phyloP scores from a whole-genome alignment of 2,888 invertebrate genomes.

The Hanleya hanleyi region DNA sequence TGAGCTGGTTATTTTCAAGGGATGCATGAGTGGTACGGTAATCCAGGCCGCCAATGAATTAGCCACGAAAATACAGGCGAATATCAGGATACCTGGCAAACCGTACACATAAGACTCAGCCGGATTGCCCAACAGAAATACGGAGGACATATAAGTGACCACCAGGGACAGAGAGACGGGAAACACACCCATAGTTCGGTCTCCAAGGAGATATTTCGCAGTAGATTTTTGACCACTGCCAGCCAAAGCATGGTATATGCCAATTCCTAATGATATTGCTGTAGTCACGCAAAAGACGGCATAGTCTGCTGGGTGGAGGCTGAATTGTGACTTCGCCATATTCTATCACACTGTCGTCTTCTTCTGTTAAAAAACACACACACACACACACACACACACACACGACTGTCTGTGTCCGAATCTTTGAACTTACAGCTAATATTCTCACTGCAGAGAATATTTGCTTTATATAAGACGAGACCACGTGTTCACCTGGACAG shows the following conservation, averaged over 20 bases:
- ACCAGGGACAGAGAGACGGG: neutral
- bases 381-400: too few relatives aligned
- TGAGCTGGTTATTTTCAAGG: constrained; percentile 48
- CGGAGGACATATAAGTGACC: neutral
- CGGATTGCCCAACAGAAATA: neutral
- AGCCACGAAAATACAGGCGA: neutral
- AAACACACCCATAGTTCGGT: neutral
- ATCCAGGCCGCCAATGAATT: neutral
- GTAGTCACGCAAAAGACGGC: constrained; percentile 1
- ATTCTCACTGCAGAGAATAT: too few relatives aligned
- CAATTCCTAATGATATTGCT: neutral
- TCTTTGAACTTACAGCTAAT: too few relatives aligned
- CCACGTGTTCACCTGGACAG: too few relatives aligned
- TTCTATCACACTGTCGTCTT: too few relatives aligned
- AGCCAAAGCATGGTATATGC: neutral
- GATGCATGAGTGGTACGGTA: constrained; percentile 42
- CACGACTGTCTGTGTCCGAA: too few relatives aligned
- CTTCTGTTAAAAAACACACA: too few relatives aligned
- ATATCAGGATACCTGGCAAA: neutral
- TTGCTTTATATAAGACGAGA: too few relatives aligned
- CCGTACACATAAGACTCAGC: neutral
- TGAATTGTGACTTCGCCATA: neutral
- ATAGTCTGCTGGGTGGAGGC: neutral
- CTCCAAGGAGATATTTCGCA: neutral
- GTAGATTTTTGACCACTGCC: constrained; percentile 6